These are phyloP conservation scores for Macrochelys suwanniensis DNA, from an alignment of 2,797 vertebrate species.

Conservation along the genomic window DNA sequence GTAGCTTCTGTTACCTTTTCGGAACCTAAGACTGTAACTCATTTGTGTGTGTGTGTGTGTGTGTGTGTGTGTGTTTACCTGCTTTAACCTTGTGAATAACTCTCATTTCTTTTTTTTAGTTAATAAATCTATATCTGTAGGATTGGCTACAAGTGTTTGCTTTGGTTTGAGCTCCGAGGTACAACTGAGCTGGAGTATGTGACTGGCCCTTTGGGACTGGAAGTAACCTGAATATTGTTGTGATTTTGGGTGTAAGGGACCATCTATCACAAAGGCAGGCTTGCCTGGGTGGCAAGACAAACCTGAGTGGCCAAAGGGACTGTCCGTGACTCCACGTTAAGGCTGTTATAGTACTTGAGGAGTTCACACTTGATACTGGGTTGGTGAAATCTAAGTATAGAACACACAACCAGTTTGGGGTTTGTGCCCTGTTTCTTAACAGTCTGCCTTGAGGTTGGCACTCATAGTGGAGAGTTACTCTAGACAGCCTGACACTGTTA, in stretches of 20 bases:
- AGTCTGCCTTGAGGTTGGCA: too few relatives aligned
- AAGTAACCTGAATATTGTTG: background rate
- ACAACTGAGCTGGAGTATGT: too few relatives aligned
- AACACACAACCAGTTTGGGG: background rate
- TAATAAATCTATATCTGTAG: background rate
- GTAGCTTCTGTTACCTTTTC: background rate
- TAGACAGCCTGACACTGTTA: too few relatives aligned
- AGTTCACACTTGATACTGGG: too few relatives aligned
- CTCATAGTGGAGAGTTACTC: too few relatives aligned
- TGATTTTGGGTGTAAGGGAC: background rate
- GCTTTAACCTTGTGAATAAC: background rate
- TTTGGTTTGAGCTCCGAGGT: too few relatives aligned
- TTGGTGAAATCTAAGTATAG: background rate
- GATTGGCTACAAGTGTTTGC: too few relatives aligned
- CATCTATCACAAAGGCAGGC: background rate
- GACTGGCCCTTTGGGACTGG: background rate
- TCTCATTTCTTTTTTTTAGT: background rate
- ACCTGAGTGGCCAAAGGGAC: background rate
- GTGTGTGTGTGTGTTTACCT: background rate
- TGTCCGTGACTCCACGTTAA: background rate
- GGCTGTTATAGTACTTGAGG: background rate
- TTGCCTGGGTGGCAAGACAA: too few relatives aligned
- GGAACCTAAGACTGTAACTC: background rate
- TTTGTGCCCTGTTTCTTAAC: too few relatives aligned
- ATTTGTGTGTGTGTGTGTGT: too few relatives aligned